These are phyloP conservation scores for Pseudococcus longispinus DNA, from an alignment of 2,888 invertebrate genomes.

Conservation along the genomic window DNA sequence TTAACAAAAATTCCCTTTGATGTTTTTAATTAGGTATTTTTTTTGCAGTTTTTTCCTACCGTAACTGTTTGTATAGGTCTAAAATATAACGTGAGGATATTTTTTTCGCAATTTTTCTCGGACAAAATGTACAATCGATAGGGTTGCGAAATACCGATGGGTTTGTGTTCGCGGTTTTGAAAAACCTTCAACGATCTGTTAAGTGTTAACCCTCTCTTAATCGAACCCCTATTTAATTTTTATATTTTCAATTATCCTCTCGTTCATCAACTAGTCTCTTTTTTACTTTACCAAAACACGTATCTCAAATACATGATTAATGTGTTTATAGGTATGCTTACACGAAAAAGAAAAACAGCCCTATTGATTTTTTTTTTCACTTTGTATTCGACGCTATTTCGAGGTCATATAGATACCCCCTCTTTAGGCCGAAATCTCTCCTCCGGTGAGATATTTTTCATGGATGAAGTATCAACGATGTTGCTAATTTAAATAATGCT, in stretches of 20 bases:
- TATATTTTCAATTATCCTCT: constrained; percentile 29
- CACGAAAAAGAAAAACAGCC: not conserved
- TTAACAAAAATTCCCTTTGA: not conserved
- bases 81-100: not conserved
- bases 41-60: no score
- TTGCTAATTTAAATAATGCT: constrained; percentile 44
- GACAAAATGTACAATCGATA: not conserved
- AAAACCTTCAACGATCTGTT: constrained; percentile 30
- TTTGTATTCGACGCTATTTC: not conserved
- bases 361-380: not conserved
- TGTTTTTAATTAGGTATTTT: constrained; percentile 19
- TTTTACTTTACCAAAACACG: not conserved
- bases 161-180: constrained; percentile 9
- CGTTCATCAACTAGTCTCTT: constrained; percentile 3
- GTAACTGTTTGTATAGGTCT: no score
- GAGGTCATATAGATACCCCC: not conserved
- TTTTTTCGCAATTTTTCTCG: not conserved
- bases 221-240: constrained; percentile 22
- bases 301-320: constrained; percentile 17
- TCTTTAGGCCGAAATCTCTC: not conserved
- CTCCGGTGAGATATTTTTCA: not conserved
- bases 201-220: constrained; percentile 15
- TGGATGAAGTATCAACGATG: constrained; percentile 14
- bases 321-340: not conserved
- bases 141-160: not conserved